A percentile compares a stretch with the other conserved stretches of the same genome.
These are phyloP conservation scores for Cyrtodaria siliqua DNA, from an alignment of 2,888 invertebrate genomes.

Conservation along the genomic window DNA sequence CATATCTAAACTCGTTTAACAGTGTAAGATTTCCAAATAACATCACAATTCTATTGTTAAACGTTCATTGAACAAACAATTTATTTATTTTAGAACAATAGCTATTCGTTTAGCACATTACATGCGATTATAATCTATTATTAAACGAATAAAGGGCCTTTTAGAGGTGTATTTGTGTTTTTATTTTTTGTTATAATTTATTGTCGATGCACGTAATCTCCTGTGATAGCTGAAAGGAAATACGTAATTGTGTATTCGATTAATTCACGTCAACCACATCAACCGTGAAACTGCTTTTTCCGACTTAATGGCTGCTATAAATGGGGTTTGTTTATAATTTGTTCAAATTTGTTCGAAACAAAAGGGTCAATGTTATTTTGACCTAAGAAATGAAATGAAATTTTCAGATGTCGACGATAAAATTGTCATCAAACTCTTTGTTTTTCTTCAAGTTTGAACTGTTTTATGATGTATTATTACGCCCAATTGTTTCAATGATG, in stretches of 20 bases:
- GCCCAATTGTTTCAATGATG: no score
- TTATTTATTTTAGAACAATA: constrained; percentile 53
- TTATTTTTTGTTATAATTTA: constrained; percentile 32
- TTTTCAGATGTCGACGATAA: no score
- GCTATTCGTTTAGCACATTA: constrained; percentile 55
- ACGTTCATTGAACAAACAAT: constrained; percentile 58
- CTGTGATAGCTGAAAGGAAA: constrained; percentile 9
- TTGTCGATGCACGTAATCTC: constrained; percentile 21
- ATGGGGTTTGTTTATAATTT: no score
- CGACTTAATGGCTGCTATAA: no score
- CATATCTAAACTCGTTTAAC: constrained; percentile 51
- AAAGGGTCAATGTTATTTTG: no score
- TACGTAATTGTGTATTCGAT: neutral
- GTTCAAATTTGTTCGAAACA: no score
- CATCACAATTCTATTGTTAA: constrained; percentile 44
- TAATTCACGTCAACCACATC: neutral
- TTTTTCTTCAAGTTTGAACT: no score
- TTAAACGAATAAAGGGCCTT: constrained; percentile 38
- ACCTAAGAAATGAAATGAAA: no score
- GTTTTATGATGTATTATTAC: no score
- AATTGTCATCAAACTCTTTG: no score
- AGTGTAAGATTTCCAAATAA: constrained; percentile 51
- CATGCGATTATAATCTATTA: constrained; percentile 36
- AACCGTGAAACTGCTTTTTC: neutral
- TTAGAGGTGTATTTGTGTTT: constrained; percentile 43